phyloP scores from a whole-genome alignment of 2,888 invertebrate species.

The Trichopria drosophilae region DNA sequence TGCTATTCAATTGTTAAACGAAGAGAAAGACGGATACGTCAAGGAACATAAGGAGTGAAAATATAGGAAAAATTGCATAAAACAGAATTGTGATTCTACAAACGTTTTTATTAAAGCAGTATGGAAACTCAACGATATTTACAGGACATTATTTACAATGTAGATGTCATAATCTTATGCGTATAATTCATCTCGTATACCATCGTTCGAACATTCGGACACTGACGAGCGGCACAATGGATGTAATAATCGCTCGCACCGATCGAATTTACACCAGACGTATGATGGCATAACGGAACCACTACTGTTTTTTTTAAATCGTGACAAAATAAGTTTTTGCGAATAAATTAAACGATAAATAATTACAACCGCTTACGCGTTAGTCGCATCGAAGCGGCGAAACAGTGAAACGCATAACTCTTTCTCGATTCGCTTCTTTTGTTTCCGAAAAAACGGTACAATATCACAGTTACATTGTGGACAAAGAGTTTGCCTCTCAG shows the following conservation, averaged over 20 bases:
- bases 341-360: constrained; percentile 25
- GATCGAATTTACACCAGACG: too few species aligned
- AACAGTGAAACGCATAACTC: constrained; percentile 15
- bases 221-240: too few species aligned
- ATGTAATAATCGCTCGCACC: too few species aligned
- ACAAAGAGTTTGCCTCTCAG: constrained; percentile 43
- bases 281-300: too few species aligned
- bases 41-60: constrained; percentile 25
- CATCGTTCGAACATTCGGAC: too few species aligned
- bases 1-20: too few species aligned
- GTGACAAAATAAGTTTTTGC: too few species aligned
- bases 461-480: constrained; percentile 58
- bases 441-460: constrained; percentile 38
- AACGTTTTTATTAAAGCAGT: constrained; percentile 67
- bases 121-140: constrained; percentile 65
- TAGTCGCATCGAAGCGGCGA: background rate
- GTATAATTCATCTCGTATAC: constrained; percentile 32
- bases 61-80: constrained; percentile 33
- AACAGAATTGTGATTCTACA: constrained; percentile 58
- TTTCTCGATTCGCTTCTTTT: constrained; percentile 15
- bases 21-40: constrained; percentile 9
- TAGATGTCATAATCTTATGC: constrained; percentile 37
- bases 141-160: constrained; percentile 58
- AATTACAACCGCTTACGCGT: constrained; percentile 17
- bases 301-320: too few species aligned